Evolutionary conservation across 2,888 invertebrate species (phyloP), one percentile per base, ranked within the genome.

Genomic region (Antitype chi): DNA sequence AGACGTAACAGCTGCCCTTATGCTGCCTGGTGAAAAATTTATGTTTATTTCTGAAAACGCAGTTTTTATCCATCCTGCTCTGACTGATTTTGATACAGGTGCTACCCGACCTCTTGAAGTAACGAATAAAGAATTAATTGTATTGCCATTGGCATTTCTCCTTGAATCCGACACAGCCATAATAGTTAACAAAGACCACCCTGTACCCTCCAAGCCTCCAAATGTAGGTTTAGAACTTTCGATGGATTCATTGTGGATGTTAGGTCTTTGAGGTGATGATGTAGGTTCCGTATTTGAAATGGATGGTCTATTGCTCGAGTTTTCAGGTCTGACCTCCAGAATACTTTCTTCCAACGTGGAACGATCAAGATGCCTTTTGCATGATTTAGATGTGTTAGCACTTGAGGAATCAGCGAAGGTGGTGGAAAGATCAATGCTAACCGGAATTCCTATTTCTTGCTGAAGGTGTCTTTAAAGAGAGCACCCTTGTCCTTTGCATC

Each of bases 361-460:
- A 28, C 43, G 0, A 72, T 55, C 25, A 72, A 43, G 0, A 72
- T 72, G 55, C 72, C 64, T 15, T 28, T 43, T 20, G 72, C 64
- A 1, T 72, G 52, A n/a, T 73, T 57, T 17, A 71, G 63, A 52
- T 71, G 62, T 5, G 71, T 25, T 53, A 71, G 6, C 32, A 71
- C 71, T 0, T 6, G 20, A 15, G 63, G 71, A 0, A 71, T 71
- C 38, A 71, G 1, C 2, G 38, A 38, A 0, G 72, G 72, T 0
- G 66, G 72, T 47, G 72, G 72, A 11, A 72, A 72, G 6, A 66
- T 28, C 66, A 47, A 72, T 0, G 72, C 49, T 64, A 72, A 43
- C 38, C 55, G 43, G 72, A 0, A 72, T 20, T 72, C 72, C 72
- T 55, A 72, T 0, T 1, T 72, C 55, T 55, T 72, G 72, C 72